Evolutionary conservation across 2,113 vertebrate genomes (phyloP), one percentile per base, ranked within the genome.

Genomic region (Myotis brandtii): DNA sequence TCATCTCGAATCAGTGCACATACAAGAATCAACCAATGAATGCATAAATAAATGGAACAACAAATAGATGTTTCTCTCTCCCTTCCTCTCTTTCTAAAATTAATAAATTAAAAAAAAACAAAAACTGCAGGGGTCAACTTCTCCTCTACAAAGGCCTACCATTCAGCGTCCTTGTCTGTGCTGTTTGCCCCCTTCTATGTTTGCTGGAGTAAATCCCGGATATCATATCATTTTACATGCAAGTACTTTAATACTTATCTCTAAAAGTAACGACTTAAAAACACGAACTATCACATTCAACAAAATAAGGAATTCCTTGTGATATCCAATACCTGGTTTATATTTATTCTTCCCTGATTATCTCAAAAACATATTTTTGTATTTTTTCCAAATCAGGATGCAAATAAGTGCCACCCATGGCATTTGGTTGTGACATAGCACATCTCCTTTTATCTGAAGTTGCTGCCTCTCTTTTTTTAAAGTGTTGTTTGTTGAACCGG

Each of bases 241-340:
- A 67, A 87, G 89, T 77, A 64, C 56, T 62, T 88, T 48, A 48
- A 9, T 64, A 40, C 32, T 6, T 77, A 54, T 37, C 50, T 94
- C 18, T 90, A 88, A 87, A 92, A 69, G 25, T 77, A 94, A 82
- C 56, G 43, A 48, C 64, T 76, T 70, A 30, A 91, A 84, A 92
- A 83, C 7, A 9, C 21, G 59, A 72, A 52, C 70, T 23, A 80
- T 64, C 32, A 72, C 40, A n/a, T 30, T 56, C 56, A 80, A 73
- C 17, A 52, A 89, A 80, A 76, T 67, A 86, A 95, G 54, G 77
- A 80, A 64, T 93, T 80, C 9, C n/a, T 87, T 87, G n/a, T 70
- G 70, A 21, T 81, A 40, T 43, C 34, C 56, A 72, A 52, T 83
- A 46, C 52, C 37, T 90, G 70, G 3, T 32, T 82, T 76, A 25